Evolutionary conservation across 2,888 invertebrate species (phyloP), one percentile per base, ranked within the genome.

Genomic region (Molorchus minor): DNA sequence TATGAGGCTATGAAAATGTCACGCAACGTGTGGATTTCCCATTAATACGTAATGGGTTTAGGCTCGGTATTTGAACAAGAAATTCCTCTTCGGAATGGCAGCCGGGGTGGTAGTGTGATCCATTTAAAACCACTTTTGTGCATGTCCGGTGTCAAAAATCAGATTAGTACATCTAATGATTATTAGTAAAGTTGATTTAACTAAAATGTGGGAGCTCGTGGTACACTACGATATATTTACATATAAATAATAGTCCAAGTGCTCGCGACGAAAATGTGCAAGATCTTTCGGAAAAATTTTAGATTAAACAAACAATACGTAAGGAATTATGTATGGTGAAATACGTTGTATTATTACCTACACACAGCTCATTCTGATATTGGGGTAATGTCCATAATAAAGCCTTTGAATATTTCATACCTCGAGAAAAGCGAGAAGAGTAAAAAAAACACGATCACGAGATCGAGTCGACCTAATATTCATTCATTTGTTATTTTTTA

Each of bases 401-500:
- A 25, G 8, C 3, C 3, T 5, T 20, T n/a, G 5, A 40, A 5
- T 19, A 40, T 19, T 40, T 5, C 3, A 40, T 40, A 19, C 19
- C 15, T 36, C 16, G 19, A 19, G 19, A n/a, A 10, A 19, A 16
- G 19, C 17, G 19, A 19, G 3, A 40, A 10, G 40, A 10, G 40
- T 40, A 40, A 40, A 40, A n/a, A n/a, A 40, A 3, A 40, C 40
- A 40, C 19, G n/a, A 10, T 19, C 40, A n/a, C n/a, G 17, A 40
- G 25, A 43, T 43, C 43, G 25, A 43, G 25, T 13, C 12, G 21
- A 13, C 46, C 17, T 46, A 46, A 19, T 17, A 30, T 17, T 13
- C 45, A 17, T 35, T 33, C 46, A 46, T 46, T 33, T 46, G 33
- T 46, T 46, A 43, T n/a, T 30, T 46, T 46, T 46, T 46, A 46